Evolutionary conservation across 2,888 invertebrate genomes (phyloP).

Genomic region (Capitulum mitella): DNA sequence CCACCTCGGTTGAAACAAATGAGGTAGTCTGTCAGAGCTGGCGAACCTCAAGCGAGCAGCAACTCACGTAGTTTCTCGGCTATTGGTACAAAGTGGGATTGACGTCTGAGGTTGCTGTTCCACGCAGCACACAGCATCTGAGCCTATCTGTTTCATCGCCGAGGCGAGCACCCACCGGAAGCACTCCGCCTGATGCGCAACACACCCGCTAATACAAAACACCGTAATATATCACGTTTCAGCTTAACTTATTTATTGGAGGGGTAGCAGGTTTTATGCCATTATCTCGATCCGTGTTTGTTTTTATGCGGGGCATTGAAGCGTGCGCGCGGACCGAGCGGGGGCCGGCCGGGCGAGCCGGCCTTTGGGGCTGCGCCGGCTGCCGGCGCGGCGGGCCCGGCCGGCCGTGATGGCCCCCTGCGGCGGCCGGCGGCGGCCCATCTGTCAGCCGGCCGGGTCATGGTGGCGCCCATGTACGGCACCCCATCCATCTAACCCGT

Average conservation of each 20-base stretch:
- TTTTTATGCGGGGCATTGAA: slow-evolving; percentile 8
- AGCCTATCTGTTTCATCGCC: no score
- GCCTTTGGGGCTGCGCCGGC: not conserved
- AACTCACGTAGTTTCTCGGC: no score
- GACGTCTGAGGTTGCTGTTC: no score
- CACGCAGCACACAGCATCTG: no score
- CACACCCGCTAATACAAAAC: not conserved
- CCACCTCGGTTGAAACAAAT: no score
- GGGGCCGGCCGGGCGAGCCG: not conserved
- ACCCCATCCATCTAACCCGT: slow-evolving; percentile 12
- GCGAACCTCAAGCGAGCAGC: no score
- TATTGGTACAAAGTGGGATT: no score
- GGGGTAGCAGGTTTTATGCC: slow-evolving; percentile 18
- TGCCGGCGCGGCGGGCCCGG: not conserved
- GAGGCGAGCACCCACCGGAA: not conserved
- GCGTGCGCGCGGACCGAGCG: not conserved
- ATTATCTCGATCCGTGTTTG: slow-evolving; percentile 11
- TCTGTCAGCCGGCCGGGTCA: not conserved
- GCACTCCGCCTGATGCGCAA: not conserved
- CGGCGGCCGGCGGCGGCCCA: not conserved
- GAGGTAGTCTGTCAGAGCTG: no score
- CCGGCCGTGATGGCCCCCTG: not conserved
- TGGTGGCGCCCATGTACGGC: slow-evolving; percentile 10
- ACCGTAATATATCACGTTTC: slow-evolving; percentile 17
- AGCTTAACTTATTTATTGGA: slow-evolving; percentile 18